Evolutionary conservation across 2,797 vertebrate genomes (phyloP).

Genomic region (Atherinosoma microstoma): DNA sequence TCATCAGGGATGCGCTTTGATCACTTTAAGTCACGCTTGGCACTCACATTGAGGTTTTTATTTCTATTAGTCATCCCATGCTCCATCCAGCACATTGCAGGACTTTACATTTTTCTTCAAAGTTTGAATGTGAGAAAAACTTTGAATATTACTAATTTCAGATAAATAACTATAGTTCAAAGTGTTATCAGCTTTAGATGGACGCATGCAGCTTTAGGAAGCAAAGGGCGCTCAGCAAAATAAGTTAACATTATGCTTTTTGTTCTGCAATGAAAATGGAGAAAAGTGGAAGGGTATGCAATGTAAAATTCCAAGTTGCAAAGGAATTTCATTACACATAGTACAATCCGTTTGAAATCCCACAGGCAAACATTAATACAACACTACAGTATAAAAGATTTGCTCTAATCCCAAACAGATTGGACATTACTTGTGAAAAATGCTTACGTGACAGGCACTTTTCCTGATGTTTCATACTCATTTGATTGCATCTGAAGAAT

Average conservation of each 20-base stretch:
- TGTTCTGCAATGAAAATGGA: too few species aligned
- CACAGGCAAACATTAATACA: not conserved
- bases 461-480: not conserved
- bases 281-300: too few species aligned
- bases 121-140: not conserved
- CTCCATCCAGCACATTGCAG: not conserved
- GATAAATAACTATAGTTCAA: too few species aligned
- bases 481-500: not conserved
- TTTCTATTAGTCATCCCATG: not conserved
- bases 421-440: not conserved
- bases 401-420: not conserved
- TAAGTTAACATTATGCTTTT: too few species aligned
- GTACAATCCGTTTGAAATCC: not conserved
- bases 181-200: not conserved
- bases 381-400: not conserved
- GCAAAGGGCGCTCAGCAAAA: too few species aligned
- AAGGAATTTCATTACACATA: too few species aligned
- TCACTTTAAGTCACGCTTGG: constrained; percentile 21
- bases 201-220: not conserved
- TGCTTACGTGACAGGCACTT: not conserved
- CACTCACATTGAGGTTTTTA: not conserved
- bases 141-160: not conserved
- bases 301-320: too few species aligned
- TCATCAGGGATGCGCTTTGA: constrained; percentile 36
- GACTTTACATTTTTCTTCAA: not conserved